phyloP scores from a whole-genome alignment of 2,888 invertebrate species.

The Mantis religiosa region DNA sequence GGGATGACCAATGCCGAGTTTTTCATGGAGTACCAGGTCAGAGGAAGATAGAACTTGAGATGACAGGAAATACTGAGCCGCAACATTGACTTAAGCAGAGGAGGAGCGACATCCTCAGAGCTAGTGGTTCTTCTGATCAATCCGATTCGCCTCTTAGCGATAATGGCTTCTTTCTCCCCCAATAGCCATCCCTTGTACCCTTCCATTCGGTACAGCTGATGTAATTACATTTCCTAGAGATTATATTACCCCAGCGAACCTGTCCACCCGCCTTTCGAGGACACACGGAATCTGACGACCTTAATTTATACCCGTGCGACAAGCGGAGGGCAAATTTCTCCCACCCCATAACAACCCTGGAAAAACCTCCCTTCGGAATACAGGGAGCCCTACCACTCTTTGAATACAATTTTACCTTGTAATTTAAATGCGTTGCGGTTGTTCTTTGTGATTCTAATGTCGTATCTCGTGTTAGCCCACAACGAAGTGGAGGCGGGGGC shows the following conservation, averaged over 20 bases:
- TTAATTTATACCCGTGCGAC: constrained; percentile 2
- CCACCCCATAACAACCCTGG: neutral
- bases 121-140: neutral
- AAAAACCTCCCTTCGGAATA: neutral
- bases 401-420: constrained; percentile 27
- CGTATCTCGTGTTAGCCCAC: neutral
- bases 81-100: too few relatives aligned
- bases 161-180: neutral
- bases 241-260: neutral
- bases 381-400: neutral
- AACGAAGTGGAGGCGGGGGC: neutral
- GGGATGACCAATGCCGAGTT: too few relatives aligned
- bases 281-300: constrained; percentile 16
- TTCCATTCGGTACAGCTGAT: neutral
- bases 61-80: too few relatives aligned
- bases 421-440: constrained; percentile 23
- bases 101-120: neutral
- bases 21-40: too few relatives aligned
- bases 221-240: neutral
- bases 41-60: too few relatives aligned
- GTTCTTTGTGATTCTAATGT: constrained; percentile 27
- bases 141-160: neutral
- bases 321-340: neutral
- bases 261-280: neutral
- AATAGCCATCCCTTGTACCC: neutral